Evolutionary conservation across 2,113 vertebrate genomes (phyloP).

Genomic region (Garra rufa): DNA sequence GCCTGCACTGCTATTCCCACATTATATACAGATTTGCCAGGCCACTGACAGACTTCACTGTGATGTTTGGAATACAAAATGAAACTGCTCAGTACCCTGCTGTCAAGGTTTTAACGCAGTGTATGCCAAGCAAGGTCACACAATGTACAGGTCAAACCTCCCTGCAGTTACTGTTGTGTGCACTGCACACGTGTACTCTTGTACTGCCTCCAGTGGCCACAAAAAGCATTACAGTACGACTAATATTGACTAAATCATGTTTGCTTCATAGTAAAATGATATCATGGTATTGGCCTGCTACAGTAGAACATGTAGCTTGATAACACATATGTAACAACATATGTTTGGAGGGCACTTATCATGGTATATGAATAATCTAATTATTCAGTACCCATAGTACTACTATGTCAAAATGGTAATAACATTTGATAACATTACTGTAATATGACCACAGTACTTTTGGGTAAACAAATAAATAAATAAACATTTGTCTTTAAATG

Average conservation of each 20-base stretch:
- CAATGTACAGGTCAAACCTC: background rate
- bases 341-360: background rate
- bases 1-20: background rate
- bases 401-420: too few species aligned
- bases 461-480: too few species aligned
- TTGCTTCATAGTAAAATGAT: background rate
- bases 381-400: too few species aligned
- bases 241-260: background rate
- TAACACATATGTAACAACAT: too few species aligned
- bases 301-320: background rate
- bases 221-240: background rate
- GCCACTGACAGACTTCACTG: background rate
- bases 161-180: background rate
- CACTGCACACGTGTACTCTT: background rate
- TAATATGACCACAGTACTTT: too few species aligned
- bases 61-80: background rate
- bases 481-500: too few species aligned
- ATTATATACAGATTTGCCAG: conserved; percentile 15
- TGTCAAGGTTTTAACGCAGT: background rate
- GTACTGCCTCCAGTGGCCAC: background rate
- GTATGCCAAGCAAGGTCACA: conserved; percentile 1
- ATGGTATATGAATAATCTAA: background rate
- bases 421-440: too few species aligned
- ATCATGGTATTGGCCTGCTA: background rate
- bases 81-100: background rate